phyloP scores from a whole-genome alignment of 2,797 vertebrate genomes.

The Gobio occitaniae region DNA sequence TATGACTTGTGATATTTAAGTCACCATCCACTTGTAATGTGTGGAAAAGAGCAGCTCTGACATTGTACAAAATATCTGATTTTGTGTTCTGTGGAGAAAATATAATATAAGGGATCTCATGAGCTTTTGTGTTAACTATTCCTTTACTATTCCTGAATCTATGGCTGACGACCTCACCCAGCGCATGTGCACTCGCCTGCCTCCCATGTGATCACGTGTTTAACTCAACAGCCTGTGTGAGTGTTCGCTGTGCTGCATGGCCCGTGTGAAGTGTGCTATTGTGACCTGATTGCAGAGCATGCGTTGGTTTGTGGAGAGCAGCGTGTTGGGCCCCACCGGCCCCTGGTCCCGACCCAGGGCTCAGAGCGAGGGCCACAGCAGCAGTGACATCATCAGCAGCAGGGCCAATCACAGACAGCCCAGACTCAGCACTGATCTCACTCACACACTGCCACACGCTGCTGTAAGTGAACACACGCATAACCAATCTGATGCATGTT shows the following conservation, averaged over 20 bases:
- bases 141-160: background rate
- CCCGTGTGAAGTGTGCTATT: conserved; percentile 72
- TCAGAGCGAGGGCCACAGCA: conserved; percentile 79
- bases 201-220: background rate
- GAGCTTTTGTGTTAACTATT: background rate
- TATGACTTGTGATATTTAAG: background rate
- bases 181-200: conserved; percentile 5
- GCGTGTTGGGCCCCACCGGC: conserved; percentile 79
- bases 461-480: conserved; percentile 85
- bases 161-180: background rate
- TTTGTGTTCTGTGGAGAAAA: background rate
- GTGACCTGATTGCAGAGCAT: conserved; percentile 95
- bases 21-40: background rate
- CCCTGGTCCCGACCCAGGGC: conserved; percentile 80
- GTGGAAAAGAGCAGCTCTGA: background rate
- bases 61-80: background rate
- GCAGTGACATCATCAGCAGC: conserved; percentile 65
- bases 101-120: background rate
- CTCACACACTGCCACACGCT: conserved; percentile 82
- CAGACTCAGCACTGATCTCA: conserved; percentile 81
- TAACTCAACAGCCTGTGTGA: conserved; percentile 25
- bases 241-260: conserved; percentile 51
- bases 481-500: background rate
- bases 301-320: conserved; percentile 81
- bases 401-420: conserved; percentile 79